Conservation (phyloP, 2,113 vertebrate genomes). For the Egretta garzetta region DNA sequence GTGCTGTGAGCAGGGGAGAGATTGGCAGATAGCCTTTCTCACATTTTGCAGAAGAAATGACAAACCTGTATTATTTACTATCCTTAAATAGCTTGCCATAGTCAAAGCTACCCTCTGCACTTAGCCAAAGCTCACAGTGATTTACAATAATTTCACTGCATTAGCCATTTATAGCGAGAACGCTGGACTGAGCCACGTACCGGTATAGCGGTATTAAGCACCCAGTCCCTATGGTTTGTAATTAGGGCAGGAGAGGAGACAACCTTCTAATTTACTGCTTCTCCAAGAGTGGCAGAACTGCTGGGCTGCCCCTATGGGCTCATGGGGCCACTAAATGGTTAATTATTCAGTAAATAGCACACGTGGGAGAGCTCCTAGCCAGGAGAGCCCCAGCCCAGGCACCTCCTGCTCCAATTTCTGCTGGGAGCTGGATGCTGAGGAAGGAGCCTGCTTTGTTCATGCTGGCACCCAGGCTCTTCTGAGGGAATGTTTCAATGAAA, state of each 20-base stretch:
- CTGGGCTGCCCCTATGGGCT: not conserved
- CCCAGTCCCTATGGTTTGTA: not conserved
- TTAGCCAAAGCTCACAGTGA: not conserved
- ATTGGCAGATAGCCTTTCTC: not conserved
- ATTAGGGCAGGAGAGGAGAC: not conserved
- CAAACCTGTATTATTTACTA: not conserved
- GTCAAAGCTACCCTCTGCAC: not conserved
- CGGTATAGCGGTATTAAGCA: not conserved
- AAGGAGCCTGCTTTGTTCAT: not conserved
- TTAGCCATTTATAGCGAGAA: not conserved
- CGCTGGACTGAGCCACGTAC: accelerated
- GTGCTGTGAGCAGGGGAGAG: accelerated
- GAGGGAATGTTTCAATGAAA: not conserved
- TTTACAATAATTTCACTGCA: not conserved
- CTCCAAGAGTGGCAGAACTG: not conserved
- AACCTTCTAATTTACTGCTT: not conserved
- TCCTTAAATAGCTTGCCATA: not conserved
- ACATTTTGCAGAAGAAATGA: not conserved
- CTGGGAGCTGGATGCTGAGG: not conserved
- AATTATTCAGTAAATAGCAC: not conserved
- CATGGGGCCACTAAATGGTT: not conserved
- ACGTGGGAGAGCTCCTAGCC: not conserved
- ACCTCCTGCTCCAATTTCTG: not conserved
- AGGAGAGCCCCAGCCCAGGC: not conserved
- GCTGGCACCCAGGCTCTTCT: not conserved